These are phyloP conservation scores for Ochropacha duplaris DNA, from an alignment of 2,888 invertebrate genomes.

Conservation along the genomic window DNA sequence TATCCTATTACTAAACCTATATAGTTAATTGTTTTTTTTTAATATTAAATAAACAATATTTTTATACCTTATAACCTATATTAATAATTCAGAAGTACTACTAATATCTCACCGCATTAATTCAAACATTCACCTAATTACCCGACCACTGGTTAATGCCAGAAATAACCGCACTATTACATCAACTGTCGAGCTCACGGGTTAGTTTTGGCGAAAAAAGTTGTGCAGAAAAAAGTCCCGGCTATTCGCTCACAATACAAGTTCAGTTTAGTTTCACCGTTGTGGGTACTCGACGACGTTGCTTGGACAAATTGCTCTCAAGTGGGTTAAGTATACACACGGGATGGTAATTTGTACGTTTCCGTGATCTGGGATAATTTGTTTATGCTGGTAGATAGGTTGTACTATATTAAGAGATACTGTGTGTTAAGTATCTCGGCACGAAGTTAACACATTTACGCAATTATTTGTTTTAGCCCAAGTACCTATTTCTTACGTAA, in stretches of 20 bases:
- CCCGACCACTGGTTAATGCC: slow-evolving; percentile 19
- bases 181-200: slow-evolving; percentile 19
- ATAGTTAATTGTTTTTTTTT: too few relatives aligned
- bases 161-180: slow-evolving; percentile 20
- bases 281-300: slow-evolving; percentile 56
- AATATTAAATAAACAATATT: too few relatives aligned
- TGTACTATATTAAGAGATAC: too few relatives aligned
- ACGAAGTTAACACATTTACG: too few relatives aligned
- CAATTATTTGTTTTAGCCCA: too few relatives aligned
- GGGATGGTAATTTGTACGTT: slow-evolving; percentile 18
- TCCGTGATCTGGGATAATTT: not conserved
- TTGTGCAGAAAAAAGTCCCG: slow-evolving; percentile 33
- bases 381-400: too few relatives aligned
- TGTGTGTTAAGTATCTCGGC: too few relatives aligned
- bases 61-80: too few relatives aligned
- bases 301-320: slow-evolving; percentile 70
- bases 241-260: slow-evolving; percentile 54
- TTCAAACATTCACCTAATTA: slow-evolving; percentile 1
- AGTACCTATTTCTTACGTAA: too few relatives aligned
- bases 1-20: too few relatives aligned
- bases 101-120: not conserved
- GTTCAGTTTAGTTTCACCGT: slow-evolving; percentile 63
- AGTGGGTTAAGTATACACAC: slow-evolving; percentile 44
- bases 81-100: too few relatives aligned
- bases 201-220: slow-evolving; percentile 23